Evolutionary conservation across 35 echinoderm and acorn worm species (phyloP).

Genomic region (Heliocidaris erythrogramma): DNA sequence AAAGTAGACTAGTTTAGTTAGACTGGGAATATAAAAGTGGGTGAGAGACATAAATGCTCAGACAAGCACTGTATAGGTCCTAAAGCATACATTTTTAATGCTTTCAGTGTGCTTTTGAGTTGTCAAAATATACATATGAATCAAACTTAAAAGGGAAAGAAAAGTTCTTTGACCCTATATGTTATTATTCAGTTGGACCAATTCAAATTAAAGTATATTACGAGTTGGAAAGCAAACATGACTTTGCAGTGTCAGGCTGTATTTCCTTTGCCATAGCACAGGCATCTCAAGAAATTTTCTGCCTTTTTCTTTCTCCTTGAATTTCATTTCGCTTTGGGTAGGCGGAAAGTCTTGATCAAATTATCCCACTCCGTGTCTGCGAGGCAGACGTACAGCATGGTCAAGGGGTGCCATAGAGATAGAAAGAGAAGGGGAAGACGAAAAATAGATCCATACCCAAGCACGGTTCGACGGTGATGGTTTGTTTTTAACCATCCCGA

Average conservation of each 20-base stretch:
- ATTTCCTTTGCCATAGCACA: background rate
- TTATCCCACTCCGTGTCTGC: slow-evolving; percentile 7
- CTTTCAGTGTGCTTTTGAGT: background rate
- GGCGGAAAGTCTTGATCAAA: background rate
- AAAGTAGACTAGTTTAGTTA: background rate
- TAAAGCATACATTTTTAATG: background rate
- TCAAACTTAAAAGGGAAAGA: background rate
- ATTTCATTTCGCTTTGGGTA: background rate
- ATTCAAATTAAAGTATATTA: background rate
- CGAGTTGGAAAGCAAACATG: background rate
- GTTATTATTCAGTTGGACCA: background rate
- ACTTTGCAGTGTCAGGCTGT: background rate
- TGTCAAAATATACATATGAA: background rate
- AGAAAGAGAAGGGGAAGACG: background rate
- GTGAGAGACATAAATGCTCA: background rate
- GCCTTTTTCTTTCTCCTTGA: background rate
- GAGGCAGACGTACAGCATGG: background rate
- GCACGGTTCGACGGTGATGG: background rate
- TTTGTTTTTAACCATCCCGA: background rate
- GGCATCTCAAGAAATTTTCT: background rate
- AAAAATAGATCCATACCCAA: background rate
- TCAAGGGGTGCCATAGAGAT: background rate
- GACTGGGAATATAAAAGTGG: background rate
- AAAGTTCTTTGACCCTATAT: background rate
- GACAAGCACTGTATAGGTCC: background rate